Evolutionary conservation across 2,797 vertebrate genomes (phyloP).

Genomic region (Leptodactylus fallax): DNA sequence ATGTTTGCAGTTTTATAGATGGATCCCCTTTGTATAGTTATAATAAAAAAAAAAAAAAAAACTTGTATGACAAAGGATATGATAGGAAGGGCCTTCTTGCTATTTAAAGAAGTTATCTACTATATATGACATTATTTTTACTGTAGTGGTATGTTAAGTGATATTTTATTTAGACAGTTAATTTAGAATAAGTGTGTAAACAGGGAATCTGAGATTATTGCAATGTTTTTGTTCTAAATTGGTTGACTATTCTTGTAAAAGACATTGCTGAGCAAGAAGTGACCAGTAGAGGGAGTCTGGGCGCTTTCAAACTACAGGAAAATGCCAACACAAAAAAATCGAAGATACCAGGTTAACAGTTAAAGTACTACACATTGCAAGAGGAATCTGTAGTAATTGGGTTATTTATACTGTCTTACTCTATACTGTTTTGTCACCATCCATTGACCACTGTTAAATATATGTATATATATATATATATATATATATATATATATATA

Average conservation of each 20-base stretch:
- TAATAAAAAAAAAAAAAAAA: no score
- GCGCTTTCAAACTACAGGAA: slow-evolving; percentile 74
- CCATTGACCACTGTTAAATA: not conserved
- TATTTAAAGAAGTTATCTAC: not conserved
- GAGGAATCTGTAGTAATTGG: not conserved
- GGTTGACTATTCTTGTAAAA: not conserved
- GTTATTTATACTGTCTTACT: not conserved
- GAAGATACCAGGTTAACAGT: not conserved
- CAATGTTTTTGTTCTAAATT: not conserved
- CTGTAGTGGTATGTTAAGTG: not conserved
- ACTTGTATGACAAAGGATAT: no score
- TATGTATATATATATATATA: not conserved
- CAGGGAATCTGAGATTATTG: not conserved
- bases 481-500: not conserved
- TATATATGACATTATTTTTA: not conserved
- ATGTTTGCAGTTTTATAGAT: no score
- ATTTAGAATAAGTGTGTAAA: not conserved
- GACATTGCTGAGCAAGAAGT: slow-evolving; percentile 60
- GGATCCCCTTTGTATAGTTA: no score
- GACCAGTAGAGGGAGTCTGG: slow-evolving; percentile 85
- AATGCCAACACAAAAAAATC: not conserved
- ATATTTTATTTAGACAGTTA: not conserved
- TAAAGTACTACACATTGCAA: not conserved
- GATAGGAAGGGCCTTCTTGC: not conserved
- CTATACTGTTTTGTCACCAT: no score